Base-by-base conservation (phyloP, 2,888 invertebrate genomes). In the Pristionchus fissidentatus region DNA sequence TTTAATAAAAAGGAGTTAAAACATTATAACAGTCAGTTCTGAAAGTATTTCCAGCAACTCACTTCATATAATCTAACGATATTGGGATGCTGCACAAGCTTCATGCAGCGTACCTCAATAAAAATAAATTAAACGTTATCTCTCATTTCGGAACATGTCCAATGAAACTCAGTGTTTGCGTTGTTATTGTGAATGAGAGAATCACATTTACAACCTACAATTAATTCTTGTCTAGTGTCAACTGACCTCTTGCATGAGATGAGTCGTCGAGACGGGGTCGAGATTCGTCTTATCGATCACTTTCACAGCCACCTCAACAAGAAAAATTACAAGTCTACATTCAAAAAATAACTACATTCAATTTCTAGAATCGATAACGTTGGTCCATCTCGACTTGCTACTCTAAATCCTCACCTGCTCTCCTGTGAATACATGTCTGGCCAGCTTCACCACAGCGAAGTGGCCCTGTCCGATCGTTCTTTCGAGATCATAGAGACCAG, bases 21-120 rank as follows among this genome's bases (percentile, higher is more conserved):
- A 41, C 13, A 29, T 5, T 26, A 8, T 29, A 38, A 29, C 1
- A 70, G 26, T 15, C 15, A 62, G 15, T 19, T 38, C 38, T 13
- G 10, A 3, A 35, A n/a, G 26, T n/a, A 57, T 35, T 57, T 0
- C 22, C 4, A 41, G 66, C 60, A 43, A 75, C 7, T 26, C 15
- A 99, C 98, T 94, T 99, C 98, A 94, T 99, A 99, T 79, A 99
- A 94, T 84, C 98, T 95, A 75, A 99, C 98, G 60, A 99, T 98
- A 94, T 99, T 97, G 49, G 98, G 98, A 94, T 99, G 99, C 93
- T 99, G 98, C 75, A 99, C 98, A 90, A 99, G 94, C 94, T 98
- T 98, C 98, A 98, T 98, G 93, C 98, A 98, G 87, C 97, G 95
- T 86, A 96, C 94, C 95, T 96, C 85, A 1, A 62, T 3, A 22